Conservation (phyloP, 2,113 vertebrate species). For the Pyxicephalus adspersus region DNA sequence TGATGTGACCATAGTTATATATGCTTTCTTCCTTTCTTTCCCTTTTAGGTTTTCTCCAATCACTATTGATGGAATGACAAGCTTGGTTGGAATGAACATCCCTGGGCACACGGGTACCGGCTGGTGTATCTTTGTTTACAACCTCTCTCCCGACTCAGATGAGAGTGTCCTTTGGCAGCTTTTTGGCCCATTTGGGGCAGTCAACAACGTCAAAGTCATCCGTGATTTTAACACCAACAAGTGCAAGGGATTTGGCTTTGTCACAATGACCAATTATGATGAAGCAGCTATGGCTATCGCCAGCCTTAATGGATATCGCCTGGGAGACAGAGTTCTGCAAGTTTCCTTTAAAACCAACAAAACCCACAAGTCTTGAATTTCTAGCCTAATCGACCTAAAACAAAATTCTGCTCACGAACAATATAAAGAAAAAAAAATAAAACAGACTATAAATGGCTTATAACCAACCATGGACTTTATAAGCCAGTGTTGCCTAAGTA, state of each 20-base stretch:
- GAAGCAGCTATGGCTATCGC: conserved; percentile 99
- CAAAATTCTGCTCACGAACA: conserved; percentile 77
- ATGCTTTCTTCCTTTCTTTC: background rate
- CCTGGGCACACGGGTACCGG: conserved; percentile 97
- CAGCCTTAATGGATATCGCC: conserved; percentile 98
- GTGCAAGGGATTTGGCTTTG: conserved; percentile 99
- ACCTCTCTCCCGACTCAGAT: conserved; percentile 97
- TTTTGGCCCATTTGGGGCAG: conserved; percentile 97
- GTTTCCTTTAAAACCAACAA: conserved; percentile 99
- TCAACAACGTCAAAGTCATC: conserved; percentile 99
- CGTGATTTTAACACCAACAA: conserved; percentile 99
- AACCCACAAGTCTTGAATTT: conserved; percentile 99
- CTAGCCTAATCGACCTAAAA: conserved; percentile 79
- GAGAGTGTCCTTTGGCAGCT: conserved; percentile 99
- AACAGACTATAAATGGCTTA: conserved; percentile 99
- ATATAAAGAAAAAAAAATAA: conserved; percentile 78
- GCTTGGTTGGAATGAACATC: conserved; percentile 99
- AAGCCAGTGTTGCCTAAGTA: conserved; percentile 99
- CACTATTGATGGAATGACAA: conserved; percentile 99
- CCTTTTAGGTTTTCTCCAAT: conserved; percentile 93
- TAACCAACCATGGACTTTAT: conserved; percentile 99
- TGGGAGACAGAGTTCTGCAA: conserved; percentile 99
- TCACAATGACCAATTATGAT: conserved; percentile 99
- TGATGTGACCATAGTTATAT: background rate
- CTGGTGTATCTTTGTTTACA: conserved; percentile 99